Evolutionary conservation across 2,797 vertebrate species (phyloP).

Genomic region (Sebastes minor): DNA sequence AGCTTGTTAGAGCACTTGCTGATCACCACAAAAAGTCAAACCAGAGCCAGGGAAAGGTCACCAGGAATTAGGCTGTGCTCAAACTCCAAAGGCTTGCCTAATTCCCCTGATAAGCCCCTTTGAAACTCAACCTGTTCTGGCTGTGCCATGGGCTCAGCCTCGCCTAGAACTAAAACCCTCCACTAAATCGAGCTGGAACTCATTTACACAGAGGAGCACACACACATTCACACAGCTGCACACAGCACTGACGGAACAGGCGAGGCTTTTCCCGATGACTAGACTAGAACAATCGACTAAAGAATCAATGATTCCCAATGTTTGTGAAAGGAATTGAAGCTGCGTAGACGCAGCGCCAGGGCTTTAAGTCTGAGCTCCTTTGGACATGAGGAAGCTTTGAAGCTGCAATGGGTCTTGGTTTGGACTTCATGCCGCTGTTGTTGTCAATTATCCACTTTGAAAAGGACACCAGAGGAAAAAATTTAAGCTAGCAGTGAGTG

Average conservation of each 20-base stretch:
- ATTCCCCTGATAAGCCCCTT: conserved; percentile 84
- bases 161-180: conserved; percentile 76
- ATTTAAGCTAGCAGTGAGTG: conserved; percentile 27
- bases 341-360: conserved; percentile 52
- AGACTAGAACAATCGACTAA: conserved; percentile 80
- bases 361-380: conserved; percentile 73
- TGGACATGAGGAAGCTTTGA: conserved; percentile 71
- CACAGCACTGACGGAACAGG: conserved; percentile 47
- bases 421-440: conserved; percentile 70
- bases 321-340: conserved; percentile 73
- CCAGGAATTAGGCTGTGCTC: conserved; percentile 82
- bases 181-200: conserved; percentile 81
- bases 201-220: conserved; percentile 77
- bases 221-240: conserved; percentile 47
- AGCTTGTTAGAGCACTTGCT: conserved; percentile 86
- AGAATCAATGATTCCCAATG: conserved; percentile 76
- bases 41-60: conserved; percentile 85
- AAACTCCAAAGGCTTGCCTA: conserved; percentile 82
- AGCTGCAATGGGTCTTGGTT: conserved; percentile 64
- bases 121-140: conserved; percentile 82
- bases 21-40: conserved; percentile 87
- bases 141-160: conserved; percentile 78
- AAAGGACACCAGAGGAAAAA: conserved; percentile 49
- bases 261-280: conserved; percentile 74
- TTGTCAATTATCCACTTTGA: conserved; percentile 77